Evolutionary conservation across 2,888 invertebrate genomes (phyloP).

Genomic region (Ceraclea dissimilis): DNA sequence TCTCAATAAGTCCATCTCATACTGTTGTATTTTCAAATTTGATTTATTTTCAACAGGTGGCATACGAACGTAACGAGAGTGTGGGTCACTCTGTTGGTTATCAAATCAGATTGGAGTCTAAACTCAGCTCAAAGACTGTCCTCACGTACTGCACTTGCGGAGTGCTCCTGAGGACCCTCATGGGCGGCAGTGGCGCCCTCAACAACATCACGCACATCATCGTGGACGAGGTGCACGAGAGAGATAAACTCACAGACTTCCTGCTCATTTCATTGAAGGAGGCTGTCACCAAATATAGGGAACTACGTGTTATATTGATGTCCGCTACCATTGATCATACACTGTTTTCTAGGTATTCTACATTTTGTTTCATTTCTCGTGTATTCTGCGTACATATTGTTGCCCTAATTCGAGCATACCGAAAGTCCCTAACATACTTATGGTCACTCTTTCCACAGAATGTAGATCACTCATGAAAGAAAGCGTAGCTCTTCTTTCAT

Average conservation of each 20-base stretch:
- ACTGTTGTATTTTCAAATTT: too few species aligned
- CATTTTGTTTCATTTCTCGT: not conserved
- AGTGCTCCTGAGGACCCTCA: conserved; percentile 78
- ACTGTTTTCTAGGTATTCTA: conserved; percentile 61
- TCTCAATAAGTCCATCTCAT: too few species aligned
- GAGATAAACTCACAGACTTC: conserved; percentile 90
- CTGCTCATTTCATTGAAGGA: conserved; percentile 78
- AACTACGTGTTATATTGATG: conserved; percentile 83
- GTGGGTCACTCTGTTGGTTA: conserved; percentile 72
- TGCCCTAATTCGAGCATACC: too few species aligned
- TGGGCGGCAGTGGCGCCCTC: conserved; percentile 67
- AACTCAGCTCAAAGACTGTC: conserved; percentile 69
- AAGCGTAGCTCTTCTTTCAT: too few species aligned
- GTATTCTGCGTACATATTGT: too few species aligned
- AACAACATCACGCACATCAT: conserved; percentile 75
- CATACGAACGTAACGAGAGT: conserved; percentile 62
- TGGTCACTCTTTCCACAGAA: too few species aligned
- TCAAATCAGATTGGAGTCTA: conserved; percentile 85
- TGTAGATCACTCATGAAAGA: too few species aligned
- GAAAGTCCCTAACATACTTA: too few species aligned
- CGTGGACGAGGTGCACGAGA: conserved; percentile 93
- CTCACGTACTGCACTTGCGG: conserved; percentile 91
- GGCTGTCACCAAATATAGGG: conserved; percentile 58
- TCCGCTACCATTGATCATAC: conserved; percentile 86
- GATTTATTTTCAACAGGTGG: conserved; percentile 35